Percentiles rank a stretch among this genome's conserved stretches.
phyloP scores from a whole-genome alignment of 2,888 invertebrate species.

The Xylota sylvarum region DNA sequence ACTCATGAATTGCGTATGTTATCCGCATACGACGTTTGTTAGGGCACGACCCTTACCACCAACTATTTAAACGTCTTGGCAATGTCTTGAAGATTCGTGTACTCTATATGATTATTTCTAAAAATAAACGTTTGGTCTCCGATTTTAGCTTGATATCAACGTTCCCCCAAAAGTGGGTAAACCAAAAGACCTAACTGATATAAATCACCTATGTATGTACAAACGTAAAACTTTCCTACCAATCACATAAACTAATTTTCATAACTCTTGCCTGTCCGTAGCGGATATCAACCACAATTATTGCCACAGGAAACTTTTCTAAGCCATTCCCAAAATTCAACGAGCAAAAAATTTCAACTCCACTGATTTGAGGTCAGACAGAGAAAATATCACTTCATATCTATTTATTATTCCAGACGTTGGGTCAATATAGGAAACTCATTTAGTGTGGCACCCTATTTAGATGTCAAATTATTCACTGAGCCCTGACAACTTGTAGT shows the following conservation, averaged over 20 bases:
- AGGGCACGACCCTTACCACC: too few species aligned
- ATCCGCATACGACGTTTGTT: too few species aligned
- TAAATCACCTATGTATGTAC: too few species aligned
- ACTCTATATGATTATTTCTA: too few species aligned
- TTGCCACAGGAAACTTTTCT: neutral
- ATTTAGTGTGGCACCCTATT: slow-evolving; percentile 12
- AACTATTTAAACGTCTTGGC: too few species aligned
- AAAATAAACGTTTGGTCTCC: too few species aligned
- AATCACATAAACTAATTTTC: neutral
- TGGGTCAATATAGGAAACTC: slow-evolving; percentile 35
- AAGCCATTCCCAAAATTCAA: neutral
- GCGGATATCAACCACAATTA: neutral
- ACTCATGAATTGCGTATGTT: too few species aligned
- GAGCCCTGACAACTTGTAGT: slow-evolving; percentile 30
- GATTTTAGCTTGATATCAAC: too few species aligned
- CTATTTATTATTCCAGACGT: slow-evolving; percentile 49
- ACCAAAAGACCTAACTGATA: too few species aligned
- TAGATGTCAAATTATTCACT: slow-evolving; percentile 31
- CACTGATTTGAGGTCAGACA: slow-evolving; percentile 6
- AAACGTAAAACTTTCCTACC: neutral
- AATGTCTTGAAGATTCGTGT: too few species aligned
- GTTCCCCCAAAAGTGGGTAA: too few species aligned
- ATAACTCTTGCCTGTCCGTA: neutral
- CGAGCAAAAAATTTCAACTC: neutral
- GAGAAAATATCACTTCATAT: neutral